Conservation (phyloP, 2,888 invertebrate species). For the Nymphalis polychloros region DNA sequence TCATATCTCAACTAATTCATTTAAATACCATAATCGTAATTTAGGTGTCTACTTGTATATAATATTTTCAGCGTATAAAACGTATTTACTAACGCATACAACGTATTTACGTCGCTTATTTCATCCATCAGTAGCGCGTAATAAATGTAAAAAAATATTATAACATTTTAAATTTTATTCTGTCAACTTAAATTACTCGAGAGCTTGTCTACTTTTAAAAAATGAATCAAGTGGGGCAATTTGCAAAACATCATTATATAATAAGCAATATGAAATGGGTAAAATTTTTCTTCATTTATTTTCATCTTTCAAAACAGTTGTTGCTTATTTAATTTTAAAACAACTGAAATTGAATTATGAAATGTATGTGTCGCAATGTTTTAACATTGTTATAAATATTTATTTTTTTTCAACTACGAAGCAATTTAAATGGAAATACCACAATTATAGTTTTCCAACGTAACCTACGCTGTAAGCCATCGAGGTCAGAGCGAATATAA, state of each 20-base stretch:
- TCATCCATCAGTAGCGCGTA: too few relatives aligned
- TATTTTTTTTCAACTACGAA: not conserved
- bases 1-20: not conserved
- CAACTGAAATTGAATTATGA: too few relatives aligned
- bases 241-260: too few relatives aligned
- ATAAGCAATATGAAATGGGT: not conserved
- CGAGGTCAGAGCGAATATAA: slow-evolving; percentile 69
- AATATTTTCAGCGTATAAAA: not conserved
- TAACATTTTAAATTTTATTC: not conserved
- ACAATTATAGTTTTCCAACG: slow-evolving; percentile 10
- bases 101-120: too few relatives aligned
- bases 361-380: too few relatives aligned
- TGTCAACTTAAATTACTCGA: not conserved
- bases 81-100: too few relatives aligned
- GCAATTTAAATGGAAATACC: not conserved
- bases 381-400: not conserved
- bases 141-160: too few relatives aligned
- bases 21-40: not conserved
- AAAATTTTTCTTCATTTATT: not conserved
- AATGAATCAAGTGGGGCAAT: not conserved
- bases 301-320: too few relatives aligned
- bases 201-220: not conserved
- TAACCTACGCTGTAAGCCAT: slow-evolving; percentile 47
- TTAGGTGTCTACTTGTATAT: not conserved
- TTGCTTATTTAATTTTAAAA: too few relatives aligned